Base-by-base conservation (phyloP, 2,888 invertebrate genomes). In the Drosophila limbata region DNA sequence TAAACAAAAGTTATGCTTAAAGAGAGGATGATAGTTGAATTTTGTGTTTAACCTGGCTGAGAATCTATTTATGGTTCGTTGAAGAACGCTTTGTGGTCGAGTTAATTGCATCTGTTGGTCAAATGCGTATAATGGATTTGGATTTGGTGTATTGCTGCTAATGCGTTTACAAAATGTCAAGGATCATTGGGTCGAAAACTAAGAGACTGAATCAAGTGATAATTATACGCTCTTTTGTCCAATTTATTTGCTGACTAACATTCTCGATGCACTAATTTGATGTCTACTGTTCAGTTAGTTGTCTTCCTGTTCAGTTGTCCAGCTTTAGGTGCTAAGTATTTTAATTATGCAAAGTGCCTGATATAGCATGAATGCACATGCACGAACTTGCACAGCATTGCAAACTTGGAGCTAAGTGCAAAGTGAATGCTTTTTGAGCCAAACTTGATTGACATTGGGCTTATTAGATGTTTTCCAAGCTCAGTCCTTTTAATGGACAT, bases 331-430 rank as follows among this genome's bases (percentile, higher is more conserved):
- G 63, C 17, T 31, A n/a, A n/a, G n/a, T n/a, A 25, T 78, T 81
- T 78, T 73, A 78, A 82, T 84, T 70, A 83, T 56, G 66, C 65
- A 66, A 67, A 82, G 73, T 73, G 79, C 69, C 52, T 33, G 64
- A 53, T 59, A 45, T 47, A 63, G 60, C 51, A 62, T 56, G 45
- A 62, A 45, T 35, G n/a, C 10, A 21, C 31, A 13, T 15, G 55
- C 52, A 51, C 42, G n/a, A 62, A 51, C 45, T 40, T 17, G 60
- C 42, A 60, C 19, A 56, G 51, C 37, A 28, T 62, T 51, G 50
- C 33, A 9, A n/a, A 45, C 33, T n/a, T 15, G 0, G 37, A 62
- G 56, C 63, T 69, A 51, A 57, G 39, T 50, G 51, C 53, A 73
- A 79, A 78, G 74, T 64, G 69, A 78, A 69, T 77, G 63, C 45